phyloP scores from a whole-genome alignment of 1,140 invertebrate genomes.

The Battus philenor region DNA sequence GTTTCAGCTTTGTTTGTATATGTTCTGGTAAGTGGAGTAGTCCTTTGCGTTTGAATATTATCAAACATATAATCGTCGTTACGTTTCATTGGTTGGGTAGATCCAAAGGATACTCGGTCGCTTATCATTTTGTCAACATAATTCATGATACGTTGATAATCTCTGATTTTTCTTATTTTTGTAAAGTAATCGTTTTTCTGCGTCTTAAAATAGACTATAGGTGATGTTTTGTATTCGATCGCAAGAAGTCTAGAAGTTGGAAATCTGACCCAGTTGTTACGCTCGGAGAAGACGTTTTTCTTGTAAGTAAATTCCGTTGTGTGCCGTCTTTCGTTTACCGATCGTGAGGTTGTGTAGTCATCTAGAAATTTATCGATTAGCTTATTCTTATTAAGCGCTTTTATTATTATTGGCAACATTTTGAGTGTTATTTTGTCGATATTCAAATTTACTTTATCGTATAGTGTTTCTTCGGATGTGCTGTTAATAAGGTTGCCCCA shows the following conservation, averaged over 20 bases:
- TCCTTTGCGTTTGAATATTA: conserved; percentile 18
- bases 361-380: conserved; percentile 38
- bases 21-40: conserved; percentile 21
- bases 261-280: conserved; percentile 43
- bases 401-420: conserved; percentile 48
- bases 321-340: conserved; percentile 23
- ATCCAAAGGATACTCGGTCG: conserved; percentile 32
- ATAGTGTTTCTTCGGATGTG: conserved; percentile 26
- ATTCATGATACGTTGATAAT: conserved; percentile 49
- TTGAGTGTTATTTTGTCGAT: conserved; percentile 40
- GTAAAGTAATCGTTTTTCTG: conserved; percentile 41
- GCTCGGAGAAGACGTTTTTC: conserved; percentile 37
- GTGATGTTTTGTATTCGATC: conserved; percentile 49
- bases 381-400: conserved; percentile 44
- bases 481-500: conserved; percentile 48
- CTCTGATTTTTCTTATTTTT: conserved; percentile 50
- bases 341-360: conserved; percentile 30
- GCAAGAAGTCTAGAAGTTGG: conserved; percentile 40
- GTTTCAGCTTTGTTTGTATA: conserved; percentile 2
- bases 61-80: conserved; percentile 20
- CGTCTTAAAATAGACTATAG: conserved; percentile 39
- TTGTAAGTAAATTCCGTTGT: conserved; percentile 26
- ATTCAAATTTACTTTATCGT: conserved; percentile 37
- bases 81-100: conserved; percentile 28
- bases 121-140: conserved; percentile 53